A percentile compares a stretch with the other conserved stretches of the same genome.
These are phyloP conservation scores for Linurgus olivaceus DNA, from an alignment of 2,797 vertebrate species.

Conservation along the genomic window DNA sequence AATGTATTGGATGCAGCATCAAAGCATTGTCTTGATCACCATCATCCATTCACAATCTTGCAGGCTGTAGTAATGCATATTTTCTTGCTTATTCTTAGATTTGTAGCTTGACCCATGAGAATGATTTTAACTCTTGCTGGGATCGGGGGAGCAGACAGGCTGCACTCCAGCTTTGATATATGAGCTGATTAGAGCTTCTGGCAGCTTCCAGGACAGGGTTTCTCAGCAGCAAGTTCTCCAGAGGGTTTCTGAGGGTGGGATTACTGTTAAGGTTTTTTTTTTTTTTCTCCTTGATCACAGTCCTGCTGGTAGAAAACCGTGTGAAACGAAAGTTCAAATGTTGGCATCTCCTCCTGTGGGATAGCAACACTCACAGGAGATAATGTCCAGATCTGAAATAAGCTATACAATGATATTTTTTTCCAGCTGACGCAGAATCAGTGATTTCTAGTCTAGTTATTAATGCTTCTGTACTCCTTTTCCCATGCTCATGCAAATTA, in stretches of 20 bases:
- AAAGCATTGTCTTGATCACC: not conserved
- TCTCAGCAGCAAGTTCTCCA: slow-evolving; percentile 39
- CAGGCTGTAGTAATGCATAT: slow-evolving; percentile 47
- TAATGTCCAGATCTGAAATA: not conserved
- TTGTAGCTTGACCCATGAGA: slow-evolving; percentile 15
- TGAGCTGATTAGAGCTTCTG: slow-evolving; percentile 47
- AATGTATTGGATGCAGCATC: slow-evolving; percentile 27
- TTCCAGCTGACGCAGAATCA: not conserved
- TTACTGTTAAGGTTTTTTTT: not conserved
- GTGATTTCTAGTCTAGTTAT: not conserved
- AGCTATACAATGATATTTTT: not conserved
- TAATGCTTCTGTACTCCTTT: not conserved
- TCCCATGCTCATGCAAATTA: not conserved
- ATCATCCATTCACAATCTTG: slow-evolving; percentile 42
- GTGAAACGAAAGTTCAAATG: slow-evolving; percentile 29
- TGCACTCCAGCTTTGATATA: slow-evolving; percentile 21
- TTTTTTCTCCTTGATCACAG: not conserved
- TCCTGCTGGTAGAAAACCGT: not conserved
- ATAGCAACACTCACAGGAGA: not conserved
- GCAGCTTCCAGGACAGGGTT: slow-evolving; percentile 3
- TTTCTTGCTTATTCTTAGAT: slow-evolving; percentile 47
- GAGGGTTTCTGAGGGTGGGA: slow-evolving; percentile 37
- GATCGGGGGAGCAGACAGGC: not conserved
- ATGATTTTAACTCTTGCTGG: slow-evolving; percentile 33
- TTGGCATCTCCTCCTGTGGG: not conserved